Conservation (phyloP, 2,113 vertebrate genomes). For the Ascaphus truei region DNA sequence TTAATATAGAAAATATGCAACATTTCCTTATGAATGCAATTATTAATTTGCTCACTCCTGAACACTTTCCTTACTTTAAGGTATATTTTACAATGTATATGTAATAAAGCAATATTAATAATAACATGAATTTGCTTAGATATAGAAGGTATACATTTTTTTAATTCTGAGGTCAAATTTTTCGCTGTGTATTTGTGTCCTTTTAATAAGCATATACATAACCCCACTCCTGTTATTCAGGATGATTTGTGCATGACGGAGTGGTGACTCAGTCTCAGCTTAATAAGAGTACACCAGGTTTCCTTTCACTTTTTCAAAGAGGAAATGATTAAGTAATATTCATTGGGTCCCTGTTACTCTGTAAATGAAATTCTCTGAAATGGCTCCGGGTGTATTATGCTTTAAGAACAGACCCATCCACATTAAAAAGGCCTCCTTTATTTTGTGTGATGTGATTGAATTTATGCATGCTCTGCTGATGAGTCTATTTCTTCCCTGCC, state of each 20-base stretch:
- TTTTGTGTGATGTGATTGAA: conserved; percentile 38
- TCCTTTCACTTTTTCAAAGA: background rate
- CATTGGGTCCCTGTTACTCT: conserved; percentile 14
- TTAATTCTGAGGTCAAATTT: no score
- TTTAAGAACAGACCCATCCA: conserved; percentile 4
- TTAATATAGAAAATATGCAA: no score
- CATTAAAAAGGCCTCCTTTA: background rate
- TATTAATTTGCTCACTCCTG: no score
- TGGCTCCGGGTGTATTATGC: background rate
- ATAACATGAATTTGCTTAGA: no score
- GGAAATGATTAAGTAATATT: conserved; percentile 39
- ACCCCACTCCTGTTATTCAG: background rate
- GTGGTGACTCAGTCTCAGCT: conserved; percentile 12
- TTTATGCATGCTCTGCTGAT: conserved; percentile 41
- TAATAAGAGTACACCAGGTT: conserved; percentile 29
- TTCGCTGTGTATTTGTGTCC: no score
- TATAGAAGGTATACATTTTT: no score
- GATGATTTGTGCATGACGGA: no score
- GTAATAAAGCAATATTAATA: no score
- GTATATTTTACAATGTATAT: no score
- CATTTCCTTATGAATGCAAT: no score
- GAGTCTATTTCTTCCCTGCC: conserved; percentile 31
- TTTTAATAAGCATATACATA: no score
- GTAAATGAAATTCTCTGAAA: conserved; percentile 18
- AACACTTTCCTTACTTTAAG: no score